Percentiles rank a stretch among this genome's conserved stretches.
Conservation (phyloP, 2,113 vertebrate genomes). For the Romanogobio albipinnatus region DNA sequence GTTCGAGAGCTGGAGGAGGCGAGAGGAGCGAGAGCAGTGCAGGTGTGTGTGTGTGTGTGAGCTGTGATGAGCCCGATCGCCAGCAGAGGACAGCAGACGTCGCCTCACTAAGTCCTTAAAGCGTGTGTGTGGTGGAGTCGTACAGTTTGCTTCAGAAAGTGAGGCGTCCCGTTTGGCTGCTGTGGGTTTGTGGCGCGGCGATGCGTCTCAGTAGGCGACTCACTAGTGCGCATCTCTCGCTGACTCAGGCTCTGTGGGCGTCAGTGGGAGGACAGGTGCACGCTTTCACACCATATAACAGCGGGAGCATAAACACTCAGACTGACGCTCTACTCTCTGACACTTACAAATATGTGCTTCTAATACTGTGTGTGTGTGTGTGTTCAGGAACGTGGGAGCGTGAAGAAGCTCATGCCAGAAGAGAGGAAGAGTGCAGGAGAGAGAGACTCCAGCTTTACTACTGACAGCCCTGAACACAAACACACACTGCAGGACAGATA, state of each 20-base stretch:
- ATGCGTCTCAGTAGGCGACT: neutral
- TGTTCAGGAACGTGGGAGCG: conserved; percentile 7
- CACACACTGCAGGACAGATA: neutral
- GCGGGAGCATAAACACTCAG: conserved; percentile 46
- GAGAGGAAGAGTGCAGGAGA: neutral
- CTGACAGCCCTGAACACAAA: neutral
- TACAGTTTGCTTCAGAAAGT: neutral
- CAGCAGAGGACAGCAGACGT: conserved; percentile 56
- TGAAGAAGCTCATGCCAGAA: neutral
- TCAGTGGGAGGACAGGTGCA: conserved; percentile 61
- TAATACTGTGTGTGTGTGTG: conserved; percentile 26
- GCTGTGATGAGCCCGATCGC: conserved; percentile 22
- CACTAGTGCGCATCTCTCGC: neutral
- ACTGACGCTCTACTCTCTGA: neutral
- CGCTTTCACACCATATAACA: conserved; percentile 58
- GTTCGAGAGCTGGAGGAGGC: conserved; percentile 74
- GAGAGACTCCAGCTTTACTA: neutral
- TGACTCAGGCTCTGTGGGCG: conserved; percentile 59
- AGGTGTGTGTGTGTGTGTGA: conserved; percentile 59
- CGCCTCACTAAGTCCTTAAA: neutral
- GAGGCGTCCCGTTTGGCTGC: too few species aligned
- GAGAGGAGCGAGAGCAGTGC: conserved; percentile 60
- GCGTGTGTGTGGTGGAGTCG: neutral
- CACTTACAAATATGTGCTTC: conserved; percentile 22
- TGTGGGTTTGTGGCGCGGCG: neutral